These are phyloP conservation scores for Meteorus colon DNA, from an alignment of 2,888 invertebrate species.

Conservation along the genomic window DNA sequence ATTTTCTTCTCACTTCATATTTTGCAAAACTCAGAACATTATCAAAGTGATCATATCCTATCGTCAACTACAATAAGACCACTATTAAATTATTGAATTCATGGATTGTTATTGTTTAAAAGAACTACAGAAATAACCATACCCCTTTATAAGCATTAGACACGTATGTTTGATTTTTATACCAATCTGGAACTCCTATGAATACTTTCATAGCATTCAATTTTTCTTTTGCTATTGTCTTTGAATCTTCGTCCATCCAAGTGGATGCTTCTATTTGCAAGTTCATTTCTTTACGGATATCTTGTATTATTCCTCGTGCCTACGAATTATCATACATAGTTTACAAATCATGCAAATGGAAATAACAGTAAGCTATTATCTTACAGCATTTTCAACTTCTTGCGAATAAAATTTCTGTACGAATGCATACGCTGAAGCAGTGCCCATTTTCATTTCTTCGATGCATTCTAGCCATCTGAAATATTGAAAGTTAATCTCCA, in stretches of 20 bases:
- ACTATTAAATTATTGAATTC: neutral
- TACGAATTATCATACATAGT: slow-evolving; percentile 36
- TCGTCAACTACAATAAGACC: slow-evolving; percentile 29
- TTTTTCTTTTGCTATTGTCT: slow-evolving; percentile 75
- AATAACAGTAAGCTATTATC: neutral
- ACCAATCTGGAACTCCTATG: slow-evolving; percentile 78
- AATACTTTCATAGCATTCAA: slow-evolving; percentile 73
- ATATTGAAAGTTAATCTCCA: neutral
- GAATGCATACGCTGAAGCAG: slow-evolving; percentile 2
- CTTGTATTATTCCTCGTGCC: slow-evolving; percentile 74
- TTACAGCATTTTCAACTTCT: slow-evolving; percentile 33
- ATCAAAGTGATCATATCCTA: slow-evolving; percentile 43
- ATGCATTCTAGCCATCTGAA: slow-evolving; percentile 11
- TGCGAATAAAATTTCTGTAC: slow-evolving; percentile 5
- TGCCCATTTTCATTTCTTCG: neutral
- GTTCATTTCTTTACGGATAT: slow-evolving; percentile 75
- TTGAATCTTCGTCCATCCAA: slow-evolving; percentile 77
- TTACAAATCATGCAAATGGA: neutral
- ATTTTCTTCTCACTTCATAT: slow-evolving; percentile 29
- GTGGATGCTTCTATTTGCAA: slow-evolving; percentile 73
- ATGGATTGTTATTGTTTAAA: neutral
- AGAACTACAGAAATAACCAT: slow-evolving; percentile 50
- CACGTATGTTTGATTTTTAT: slow-evolving; percentile 73
- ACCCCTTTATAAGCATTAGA: slow-evolving; percentile 75
- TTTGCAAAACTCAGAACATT: slow-evolving; percentile 40